A percentile compares a stretch with the other conserved stretches of the same genome.
phyloP scores from a whole-genome alignment of 2,797 vertebrate species.

The Pyrocephalus nanus region DNA sequence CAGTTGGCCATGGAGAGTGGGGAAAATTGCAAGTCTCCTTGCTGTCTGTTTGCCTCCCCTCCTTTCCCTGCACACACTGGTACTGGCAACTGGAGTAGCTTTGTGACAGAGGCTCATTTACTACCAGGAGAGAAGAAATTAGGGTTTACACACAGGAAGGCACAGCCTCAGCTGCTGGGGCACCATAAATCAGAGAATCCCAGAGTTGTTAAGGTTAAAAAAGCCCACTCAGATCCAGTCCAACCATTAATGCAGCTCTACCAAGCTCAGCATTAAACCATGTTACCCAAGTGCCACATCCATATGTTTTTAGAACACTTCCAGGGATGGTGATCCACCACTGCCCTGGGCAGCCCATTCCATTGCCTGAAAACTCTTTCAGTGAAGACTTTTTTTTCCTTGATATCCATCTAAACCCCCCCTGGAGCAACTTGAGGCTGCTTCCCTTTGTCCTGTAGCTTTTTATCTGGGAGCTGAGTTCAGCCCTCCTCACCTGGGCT shows the following conservation, averaged over 20 bases:
- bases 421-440: fast-evolving
- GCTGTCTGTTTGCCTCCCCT: background rate
- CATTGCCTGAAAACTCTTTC: too few relatives aligned
- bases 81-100: background rate
- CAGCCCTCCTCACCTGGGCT: fast-evolving
- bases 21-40: background rate
- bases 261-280: fast-evolving
- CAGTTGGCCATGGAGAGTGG: fast-evolving
- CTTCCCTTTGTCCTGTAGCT: background rate
- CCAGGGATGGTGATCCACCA: background rate
- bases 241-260: background rate
- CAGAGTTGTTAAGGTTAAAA: background rate
- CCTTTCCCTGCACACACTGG: fast-evolving
- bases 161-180: background rate
- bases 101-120: background rate
- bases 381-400: background rate
- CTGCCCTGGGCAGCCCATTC: background rate
- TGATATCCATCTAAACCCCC: background rate
- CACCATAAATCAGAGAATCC: too few relatives aligned
- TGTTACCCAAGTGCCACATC: background rate
- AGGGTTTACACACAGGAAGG: fast-evolving
- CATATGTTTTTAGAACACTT: background rate
- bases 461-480: background rate
- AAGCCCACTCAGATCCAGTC: fast-evolving
- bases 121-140: background rate